Evolutionary conservation across 2,797 vertebrate genomes (phyloP), one percentile per base, ranked within the genome.

Genomic region (Sardinella longiceps): DNA sequence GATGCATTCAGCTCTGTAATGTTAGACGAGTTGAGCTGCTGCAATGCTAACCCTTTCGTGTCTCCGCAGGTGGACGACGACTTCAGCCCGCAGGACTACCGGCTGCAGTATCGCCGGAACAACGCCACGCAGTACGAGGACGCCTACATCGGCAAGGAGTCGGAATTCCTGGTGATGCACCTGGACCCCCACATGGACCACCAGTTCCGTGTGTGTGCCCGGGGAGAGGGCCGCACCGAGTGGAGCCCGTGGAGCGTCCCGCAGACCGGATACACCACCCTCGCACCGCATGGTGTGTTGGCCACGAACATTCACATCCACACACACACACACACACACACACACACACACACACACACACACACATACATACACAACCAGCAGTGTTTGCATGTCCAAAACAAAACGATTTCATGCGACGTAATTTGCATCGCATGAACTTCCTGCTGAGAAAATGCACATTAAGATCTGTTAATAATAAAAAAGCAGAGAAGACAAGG

Each of bases 241-340:
- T 99, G 98, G 98, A 99, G 98, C 88, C 97, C 98, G 0, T 99
- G 98, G 98, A 99, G 98, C 1, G 87, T 99, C 85, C 95, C 98
- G 0, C 97, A 99, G 91, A 94, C 84, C 0, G 97, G 97, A 1
- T 90, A 89, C 88, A 98, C 98, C 91, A 96, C 97, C 0, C 91
- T 99, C 18, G 95, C 97, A 0, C 95, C 98, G 0, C 98, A 99
- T 0, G 98, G 98, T 99, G 95, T 81, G 66, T 23, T 7, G 5
- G 25, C 56, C n/a, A 60, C 11, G 23, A 60, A 10, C 70, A 77
- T 14, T 5, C 33, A 14, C 33, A 20, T 15, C 18, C 70, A 20
- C 33, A 9, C 66, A 70, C 12, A 37, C 66, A 70, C 66, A 70
- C 63, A 70, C 63, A 33, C 12, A 70, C 30, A 70, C 63, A 70